Percentiles rank a stretch among this genome's conserved stretches.
Conservation (phyloP, 2,113 vertebrate species). For the Coturnix japonica region DNA sequence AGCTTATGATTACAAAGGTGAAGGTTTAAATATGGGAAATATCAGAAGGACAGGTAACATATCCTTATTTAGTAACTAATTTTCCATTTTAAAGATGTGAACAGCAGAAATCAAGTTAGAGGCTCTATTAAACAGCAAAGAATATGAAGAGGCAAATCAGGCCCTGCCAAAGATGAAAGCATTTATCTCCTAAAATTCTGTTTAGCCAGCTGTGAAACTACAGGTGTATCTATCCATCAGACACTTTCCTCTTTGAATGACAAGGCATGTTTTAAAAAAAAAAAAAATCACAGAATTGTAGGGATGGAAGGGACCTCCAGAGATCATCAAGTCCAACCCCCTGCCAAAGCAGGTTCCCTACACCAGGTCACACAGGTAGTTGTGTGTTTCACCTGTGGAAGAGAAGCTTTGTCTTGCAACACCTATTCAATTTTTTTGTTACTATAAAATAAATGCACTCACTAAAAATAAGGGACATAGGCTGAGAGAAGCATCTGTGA, state of each 20-base stretch:
- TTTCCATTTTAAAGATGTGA: neutral
- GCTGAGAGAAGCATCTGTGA: neutral
- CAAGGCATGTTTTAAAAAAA: too few relatives aligned
- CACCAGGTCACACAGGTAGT: too few relatives aligned
- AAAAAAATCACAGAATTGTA: too few relatives aligned
- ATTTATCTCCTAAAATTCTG: neutral
- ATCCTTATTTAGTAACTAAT: neutral
- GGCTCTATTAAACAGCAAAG: neutral
- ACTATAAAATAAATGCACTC: neutral
- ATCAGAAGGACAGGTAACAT: neutral
- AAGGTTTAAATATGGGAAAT: neutral
- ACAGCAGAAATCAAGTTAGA: neutral
- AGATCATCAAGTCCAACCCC: too few relatives aligned
- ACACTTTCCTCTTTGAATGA: neutral
- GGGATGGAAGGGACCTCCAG: too few relatives aligned
- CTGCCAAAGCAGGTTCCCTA: too few relatives aligned
- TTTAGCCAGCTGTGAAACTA: neutral
- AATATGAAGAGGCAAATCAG: neutral
- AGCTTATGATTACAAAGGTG: neutral
- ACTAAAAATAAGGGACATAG: neutral
- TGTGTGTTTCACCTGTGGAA: neutral
- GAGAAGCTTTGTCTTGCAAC: neutral
- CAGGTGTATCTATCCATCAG: neutral
- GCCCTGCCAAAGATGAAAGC: neutral
- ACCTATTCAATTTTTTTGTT: neutral